Evolutionary conservation across 92 coral and sea anemone genomes (phyloP), one percentile per base, ranked within the genome.

Genomic region (Umimayanthus kanabou): DNA sequence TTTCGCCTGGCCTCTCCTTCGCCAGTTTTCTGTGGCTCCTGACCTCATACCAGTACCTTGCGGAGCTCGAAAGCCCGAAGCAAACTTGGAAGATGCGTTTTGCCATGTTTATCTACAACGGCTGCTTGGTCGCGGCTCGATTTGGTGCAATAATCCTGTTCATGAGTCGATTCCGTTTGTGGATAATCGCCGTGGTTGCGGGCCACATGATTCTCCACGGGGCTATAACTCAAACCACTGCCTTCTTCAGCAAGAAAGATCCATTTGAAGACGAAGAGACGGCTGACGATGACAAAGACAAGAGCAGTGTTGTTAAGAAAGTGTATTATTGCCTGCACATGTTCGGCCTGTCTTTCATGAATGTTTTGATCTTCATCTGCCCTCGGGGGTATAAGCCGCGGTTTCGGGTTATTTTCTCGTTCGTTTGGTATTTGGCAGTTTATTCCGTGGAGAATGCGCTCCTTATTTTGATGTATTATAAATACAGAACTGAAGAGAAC

Each of bases 31-130:
- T 83, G 6, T 83, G 87, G 87, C 87, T 83, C 7, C 58, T 83
- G 2, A 22, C 77, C 6, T 43, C 87, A 26, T 83, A 83, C 42
- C 87, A 83, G 43, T 83, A 83, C 37, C 70, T 70, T 49, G 87
- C 87, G 10, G 87, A 83, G 74, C 77, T 83, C 67, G 87, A 83
- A 72, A 83, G 87, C 77, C 3, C 78, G 3, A 83, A 83, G 64
- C 87, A 83, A 70, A 83, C 87, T 1, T 83, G 87, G 87, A 83
- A 83, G 9, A 83, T 83, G 87, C 77, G 87, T 45, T 23, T 83
- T 3, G 25, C 45, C 16, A 83, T 83, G 87, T 70, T 83, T 28
- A 15, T 83, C 26, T 83, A 69, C 87, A 83, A 83, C 18, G 69
- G 64, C 2, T 67, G 76, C 29, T 45, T 83, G 66, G 87, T 83